These are phyloP conservation scores for Rhodinocichla rosea DNA, from an alignment of 2,113 vertebrate species.

Conservation along the genomic window DNA sequence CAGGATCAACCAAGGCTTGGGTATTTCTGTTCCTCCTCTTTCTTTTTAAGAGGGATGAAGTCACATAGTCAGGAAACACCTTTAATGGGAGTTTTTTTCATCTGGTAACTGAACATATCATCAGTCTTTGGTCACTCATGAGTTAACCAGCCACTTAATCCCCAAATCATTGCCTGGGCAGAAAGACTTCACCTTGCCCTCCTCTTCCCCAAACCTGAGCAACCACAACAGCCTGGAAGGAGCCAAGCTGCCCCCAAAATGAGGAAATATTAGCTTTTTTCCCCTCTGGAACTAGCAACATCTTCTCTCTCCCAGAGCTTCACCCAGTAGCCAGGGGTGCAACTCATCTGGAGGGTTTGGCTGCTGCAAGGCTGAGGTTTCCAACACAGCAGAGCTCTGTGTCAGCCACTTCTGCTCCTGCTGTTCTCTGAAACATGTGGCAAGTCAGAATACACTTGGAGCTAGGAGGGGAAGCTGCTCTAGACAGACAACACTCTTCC, in stretches of 20 bases:
- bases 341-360: neutral
- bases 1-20: neutral
- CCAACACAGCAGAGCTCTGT: neutral
- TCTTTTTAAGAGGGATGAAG: neutral
- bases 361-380: neutral
- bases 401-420: neutral
- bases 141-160: neutral
- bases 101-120: neutral
- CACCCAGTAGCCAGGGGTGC: neutral
- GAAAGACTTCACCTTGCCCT: neutral
- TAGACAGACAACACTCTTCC: neutral
- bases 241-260: neutral
- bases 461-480: neutral
- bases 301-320: neutral
- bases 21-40: neutral
- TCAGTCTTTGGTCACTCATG: fast-evolving
- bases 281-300: fast-evolving
- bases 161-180: neutral
- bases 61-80: neutral
- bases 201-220: neutral
- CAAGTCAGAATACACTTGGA: neutral
- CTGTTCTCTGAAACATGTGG: neutral
- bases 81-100: neutral
- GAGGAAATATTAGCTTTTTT: neutral
- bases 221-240: neutral